Conservation (phyloP, 1,140 invertebrate genomes). For the Penaeus vannamei region DNA sequence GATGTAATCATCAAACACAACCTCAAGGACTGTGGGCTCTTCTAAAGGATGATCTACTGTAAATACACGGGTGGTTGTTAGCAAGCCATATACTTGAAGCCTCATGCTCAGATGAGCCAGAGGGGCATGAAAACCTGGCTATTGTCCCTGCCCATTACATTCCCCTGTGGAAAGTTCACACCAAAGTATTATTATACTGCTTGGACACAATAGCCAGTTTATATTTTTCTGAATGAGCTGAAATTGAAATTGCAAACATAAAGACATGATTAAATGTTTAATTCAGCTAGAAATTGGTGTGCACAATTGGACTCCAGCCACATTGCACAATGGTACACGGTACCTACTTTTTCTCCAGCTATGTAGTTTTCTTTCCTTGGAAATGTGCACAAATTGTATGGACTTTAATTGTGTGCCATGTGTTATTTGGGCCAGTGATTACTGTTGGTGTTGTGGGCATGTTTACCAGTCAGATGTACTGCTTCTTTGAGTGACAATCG, state of each 20-base stretch:
- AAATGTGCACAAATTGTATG: constrained; percentile 42
- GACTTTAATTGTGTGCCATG: constrained; percentile 55
- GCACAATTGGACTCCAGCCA: constrained; percentile 38
- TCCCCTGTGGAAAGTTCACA: constrained; percentile 41
- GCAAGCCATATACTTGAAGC: background rate
- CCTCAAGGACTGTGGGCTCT: constrained; percentile 91
- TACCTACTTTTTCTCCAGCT: too few species aligned
- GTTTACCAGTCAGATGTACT: background rate
- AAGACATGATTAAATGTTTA: too few species aligned
- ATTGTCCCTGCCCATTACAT: constrained; percentile 14
- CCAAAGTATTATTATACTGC: constrained; percentile 59
- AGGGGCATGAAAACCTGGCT: too few species aligned
- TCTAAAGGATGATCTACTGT: constrained; percentile 71
- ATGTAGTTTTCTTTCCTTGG: background rate
- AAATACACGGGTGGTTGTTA: constrained; percentile 1
- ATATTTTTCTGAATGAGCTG: too few species aligned
- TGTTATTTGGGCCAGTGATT: constrained; percentile 62
- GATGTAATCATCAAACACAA: constrained; percentile 96
- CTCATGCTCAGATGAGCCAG: background rate
- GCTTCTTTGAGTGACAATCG: too few species aligned
- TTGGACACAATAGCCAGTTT: constrained; percentile 36
- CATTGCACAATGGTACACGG: too few species aligned
- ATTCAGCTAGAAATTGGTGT: constrained; percentile 21
- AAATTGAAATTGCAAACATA: too few species aligned
- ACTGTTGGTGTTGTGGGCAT: constrained; percentile 14